A percentile compares a stretch with the other conserved stretches of the same genome.
phyloP scores from a whole-genome alignment of 2,113 vertebrate species.

The Aldabrachelys gigantea region DNA sequence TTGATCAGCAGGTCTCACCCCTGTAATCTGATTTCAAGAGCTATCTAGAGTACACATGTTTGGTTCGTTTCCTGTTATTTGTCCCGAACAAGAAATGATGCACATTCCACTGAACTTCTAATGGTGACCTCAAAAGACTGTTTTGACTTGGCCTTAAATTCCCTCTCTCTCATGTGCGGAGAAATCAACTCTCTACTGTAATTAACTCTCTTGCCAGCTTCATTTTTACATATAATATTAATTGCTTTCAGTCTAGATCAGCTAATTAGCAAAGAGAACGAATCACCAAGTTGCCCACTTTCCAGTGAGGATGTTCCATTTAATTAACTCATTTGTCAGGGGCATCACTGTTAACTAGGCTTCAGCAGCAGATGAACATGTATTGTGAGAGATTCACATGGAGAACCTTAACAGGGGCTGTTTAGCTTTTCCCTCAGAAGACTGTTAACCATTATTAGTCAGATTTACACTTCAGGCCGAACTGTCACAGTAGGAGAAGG shows the following conservation, averaged over 20 bases:
- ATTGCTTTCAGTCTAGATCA: neutral
- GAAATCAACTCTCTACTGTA: neutral
- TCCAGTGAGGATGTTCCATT: neutral
- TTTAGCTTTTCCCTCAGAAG: neutral
- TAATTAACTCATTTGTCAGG: neutral
- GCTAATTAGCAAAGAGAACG: neutral
- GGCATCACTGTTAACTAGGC: neutral
- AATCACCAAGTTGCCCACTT: neutral
- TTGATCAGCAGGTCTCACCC: neutral
- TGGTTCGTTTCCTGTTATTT: neutral
- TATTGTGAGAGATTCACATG: neutral
- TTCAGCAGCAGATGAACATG: neutral
- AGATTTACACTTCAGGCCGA: neutral
- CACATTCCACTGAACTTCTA: neutral
- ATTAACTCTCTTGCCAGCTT: neutral
- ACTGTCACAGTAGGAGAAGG: neutral
- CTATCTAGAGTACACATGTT: neutral
- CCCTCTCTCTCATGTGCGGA: neutral
- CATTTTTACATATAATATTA: neutral
- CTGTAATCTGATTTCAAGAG: neutral
- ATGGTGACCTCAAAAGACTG: neutral
- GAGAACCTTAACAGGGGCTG: neutral
- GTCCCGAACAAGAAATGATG: neutral
- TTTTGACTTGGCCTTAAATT: neutral
- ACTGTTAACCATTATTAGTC: no score